Evolutionary conservation across 2,888 invertebrate species (phyloP), one percentile per base, ranked within the genome.

Genomic region (Pterobdella sp.): DNA sequence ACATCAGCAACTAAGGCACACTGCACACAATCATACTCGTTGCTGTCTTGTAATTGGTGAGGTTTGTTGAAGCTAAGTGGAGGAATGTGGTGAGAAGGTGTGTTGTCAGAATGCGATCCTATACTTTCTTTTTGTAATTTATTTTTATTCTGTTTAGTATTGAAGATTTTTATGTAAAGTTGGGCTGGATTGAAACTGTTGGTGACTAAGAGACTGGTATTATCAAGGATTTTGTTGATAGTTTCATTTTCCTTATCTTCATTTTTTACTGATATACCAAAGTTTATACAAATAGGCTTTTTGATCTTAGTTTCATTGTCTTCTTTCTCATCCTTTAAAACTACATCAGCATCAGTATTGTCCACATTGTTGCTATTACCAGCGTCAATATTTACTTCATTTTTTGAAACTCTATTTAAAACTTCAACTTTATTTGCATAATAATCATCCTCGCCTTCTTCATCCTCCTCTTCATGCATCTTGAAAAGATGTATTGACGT

Each of bases 1-100:
- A 90, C 84, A 81, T 90, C 90, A 4, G 87, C 87, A 18, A 88
- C 85, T 79, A 87, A 87, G 42, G 87, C 86, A 78, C 88, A 88
- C n/a, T 88, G 82, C 52, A 88, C 85, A 75, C 87, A 85, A 80
- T 88, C 89, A 76, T 85, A 87, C 60, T 84, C 82, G 77, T 88
- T 87, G 78, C 87, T 88, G 63, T 82, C 81, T 29, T 82, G 77
- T 18, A 81, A 75, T 31, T 80, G 73, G 3, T 80, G 79, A 18
- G 60, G 7, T 22, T 14, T 22, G n/a, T n/a, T n/a, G n/a, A n/a
- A n/a, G n/a, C n/a, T 42, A 22, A 26, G n/a, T 56, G 60, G 60
- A 14, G 26, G 4, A 3, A 56, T 22, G 18, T 56, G 60, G 60
- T 56, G 60, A 22, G 18, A n/a, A 56, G n/a, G n/a, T 4, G 60